Base-by-base conservation (phyloP, 2,888 invertebrate genomes). In the Rhorus exstirpatorius region DNA sequence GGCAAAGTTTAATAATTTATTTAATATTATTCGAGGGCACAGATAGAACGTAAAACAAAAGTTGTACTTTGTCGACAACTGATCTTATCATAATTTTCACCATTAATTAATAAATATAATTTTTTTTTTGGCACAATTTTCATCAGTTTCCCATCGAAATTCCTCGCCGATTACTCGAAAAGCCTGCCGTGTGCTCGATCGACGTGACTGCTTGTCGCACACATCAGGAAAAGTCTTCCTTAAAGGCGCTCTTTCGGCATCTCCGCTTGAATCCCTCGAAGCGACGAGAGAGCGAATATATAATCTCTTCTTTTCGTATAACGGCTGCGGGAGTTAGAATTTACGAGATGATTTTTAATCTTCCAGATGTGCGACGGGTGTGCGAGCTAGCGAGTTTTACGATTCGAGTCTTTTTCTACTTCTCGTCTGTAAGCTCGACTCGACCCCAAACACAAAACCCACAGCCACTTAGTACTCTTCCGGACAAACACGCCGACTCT, bases 381-480 rank as follows among this genome's bases (percentile, higher is more conserved):
- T 70, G 41, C 24, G 35, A 41, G 63, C n/a, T 8, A 7, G 44
- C 58, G 46, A 8, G 63, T 70, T 68, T 44, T 70, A 75, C 68
- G 53, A 24, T 35, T 35, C 46, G 55, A 17, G 46, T 21, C 65
- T 65, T 46, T 49, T 58, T 35, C 35, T 17, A 19, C 53, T 55
- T 51, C 68, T 61, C 51, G 35, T 41, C 12, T 53, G 35, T 38
- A 24, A 44, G 26, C 21, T 75, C 41, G 55, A 46, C 31, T 70
- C 72, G 67, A 41, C 51, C 35, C 74, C 31, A 60, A 84, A 84
- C 85, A 84, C 44, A 31, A 60, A 17, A 41, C 55, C 84, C 83
- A 75, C 44, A 72, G 78, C 86, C 85, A 86, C 89, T 87, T 88
- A 87, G 85, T 81, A 83, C 85, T 86, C 87, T 89, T 88, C 86